Conservation (phyloP, 2,888 invertebrate species). For the Hofmannophila pseudospretella region DNA sequence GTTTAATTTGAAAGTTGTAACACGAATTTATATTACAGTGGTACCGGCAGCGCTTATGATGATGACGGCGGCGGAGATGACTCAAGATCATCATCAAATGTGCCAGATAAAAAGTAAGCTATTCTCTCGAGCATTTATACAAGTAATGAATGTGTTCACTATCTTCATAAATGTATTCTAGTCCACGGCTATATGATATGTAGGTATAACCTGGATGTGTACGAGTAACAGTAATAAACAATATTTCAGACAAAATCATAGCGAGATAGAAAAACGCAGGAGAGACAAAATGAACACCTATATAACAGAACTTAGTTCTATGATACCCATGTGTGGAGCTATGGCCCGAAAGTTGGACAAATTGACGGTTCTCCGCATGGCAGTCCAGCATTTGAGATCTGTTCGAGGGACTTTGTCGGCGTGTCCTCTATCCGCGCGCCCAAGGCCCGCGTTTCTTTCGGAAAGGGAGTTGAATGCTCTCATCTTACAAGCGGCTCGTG, state of each 20-base stretch:
- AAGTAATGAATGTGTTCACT: too few species aligned
- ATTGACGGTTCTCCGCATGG: constrained; percentile 92
- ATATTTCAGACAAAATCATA: constrained; percentile 91
- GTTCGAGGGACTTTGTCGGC: constrained; percentile 57
- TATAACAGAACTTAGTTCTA: constrained; percentile 91
- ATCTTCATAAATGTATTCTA: neutral
- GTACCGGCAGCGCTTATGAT: constrained; percentile 77
- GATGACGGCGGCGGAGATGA: constrained; percentile 83
- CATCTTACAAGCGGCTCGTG: constrained; percentile 88
- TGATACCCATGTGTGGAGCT: constrained; percentile 96
- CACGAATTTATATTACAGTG: too few species aligned
- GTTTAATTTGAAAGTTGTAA: too few species aligned
- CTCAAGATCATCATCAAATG: constrained; percentile 80
- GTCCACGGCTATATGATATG: neutral
- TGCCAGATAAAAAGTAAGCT: constrained; percentile 59
- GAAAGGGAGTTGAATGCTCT: constrained; percentile 92
- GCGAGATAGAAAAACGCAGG: constrained; percentile 96
- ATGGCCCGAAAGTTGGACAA: constrained; percentile 96
- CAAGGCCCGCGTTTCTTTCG: constrained; percentile 87
- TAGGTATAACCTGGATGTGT: neutral
- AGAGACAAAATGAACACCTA: constrained; percentile 98
- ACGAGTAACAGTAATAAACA: neutral
- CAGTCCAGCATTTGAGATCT: constrained; percentile 93
- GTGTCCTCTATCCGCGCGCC: constrained; percentile 86
- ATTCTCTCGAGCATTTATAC: too few species aligned